Evolutionary conservation across 2,888 invertebrate genomes (phyloP).

Genomic region (Brachyptera risi): DNA sequence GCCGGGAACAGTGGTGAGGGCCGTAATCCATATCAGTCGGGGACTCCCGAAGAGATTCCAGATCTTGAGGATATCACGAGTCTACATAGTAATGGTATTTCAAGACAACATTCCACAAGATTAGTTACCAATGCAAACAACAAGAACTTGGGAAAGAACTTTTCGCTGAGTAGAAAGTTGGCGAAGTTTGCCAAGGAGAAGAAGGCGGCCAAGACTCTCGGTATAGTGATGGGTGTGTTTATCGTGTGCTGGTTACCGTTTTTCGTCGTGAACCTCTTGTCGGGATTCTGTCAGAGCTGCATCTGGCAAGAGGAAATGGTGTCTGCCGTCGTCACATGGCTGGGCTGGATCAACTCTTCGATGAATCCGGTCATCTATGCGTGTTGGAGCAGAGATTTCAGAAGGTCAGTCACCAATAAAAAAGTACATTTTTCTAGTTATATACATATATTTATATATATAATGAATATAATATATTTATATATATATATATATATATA

Average conservation of each 20-base stretch:
- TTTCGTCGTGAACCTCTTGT: constrained; percentile 89
- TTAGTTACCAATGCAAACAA: constrained; percentile 54
- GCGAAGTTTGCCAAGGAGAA: constrained; percentile 96
- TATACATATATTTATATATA: too few species aligned
- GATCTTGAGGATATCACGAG: constrained; percentile 1
- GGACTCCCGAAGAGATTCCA: constrained; percentile 14
- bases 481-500: too few species aligned
- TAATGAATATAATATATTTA: too few species aligned
- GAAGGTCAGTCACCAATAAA: too few species aligned
- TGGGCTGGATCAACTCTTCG: constrained; percentile 93
- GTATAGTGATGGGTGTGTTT: constrained; percentile 95
- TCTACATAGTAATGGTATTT: constrained; percentile 68
- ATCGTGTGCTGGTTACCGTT: constrained; percentile 97
- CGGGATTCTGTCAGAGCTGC: constrained; percentile 84
- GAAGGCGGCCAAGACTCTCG: constrained; percentile 95
- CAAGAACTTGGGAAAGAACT: constrained; percentile 76
- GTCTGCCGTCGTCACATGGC: constrained; percentile 86
- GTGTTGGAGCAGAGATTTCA: constrained; percentile 96
- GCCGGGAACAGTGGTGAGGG: constrained; percentile 51
- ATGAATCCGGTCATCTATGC: constrained; percentile 98
- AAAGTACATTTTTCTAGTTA: too few species aligned
- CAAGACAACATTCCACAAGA: constrained; percentile 62
- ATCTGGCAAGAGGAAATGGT: constrained; percentile 85
- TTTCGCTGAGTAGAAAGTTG: constrained; percentile 86
- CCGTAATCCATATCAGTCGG: constrained; percentile 48